Percentiles rank a stretch among this genome's conserved stretches.
Evolutionary conservation across 2,113 vertebrate species (phyloP).

Genomic region (Dendrocopos noguchii): DNA sequence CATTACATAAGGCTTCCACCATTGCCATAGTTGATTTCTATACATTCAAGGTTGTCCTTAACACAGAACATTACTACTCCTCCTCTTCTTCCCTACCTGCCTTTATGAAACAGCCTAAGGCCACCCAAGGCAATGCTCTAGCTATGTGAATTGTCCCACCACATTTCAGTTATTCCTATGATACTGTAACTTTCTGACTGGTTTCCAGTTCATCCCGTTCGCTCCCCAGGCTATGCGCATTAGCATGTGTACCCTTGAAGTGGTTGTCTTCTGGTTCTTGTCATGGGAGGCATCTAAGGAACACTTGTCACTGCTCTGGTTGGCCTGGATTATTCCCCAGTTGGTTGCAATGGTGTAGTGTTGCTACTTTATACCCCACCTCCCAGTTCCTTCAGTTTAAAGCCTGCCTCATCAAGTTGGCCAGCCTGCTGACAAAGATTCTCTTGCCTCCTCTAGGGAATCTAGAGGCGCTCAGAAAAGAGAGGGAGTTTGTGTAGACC

Average conservation of each 20-base stretch:
- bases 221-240: background rate
- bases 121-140: background rate
- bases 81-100: background rate
- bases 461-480: background rate
- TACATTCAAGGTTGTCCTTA: background rate
- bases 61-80: too few species aligned
- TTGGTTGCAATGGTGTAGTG: background rate
- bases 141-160: background rate
- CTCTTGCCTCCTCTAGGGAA: background rate
- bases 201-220: background rate
- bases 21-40: background rate
- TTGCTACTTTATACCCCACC: background rate
- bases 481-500: background rate
- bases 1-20: background rate
- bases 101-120: background rate
- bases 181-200: background rate
- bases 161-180: background rate
- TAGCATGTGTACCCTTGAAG: background rate
- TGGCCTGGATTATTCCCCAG: background rate
- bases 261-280: background rate
- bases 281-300: background rate
- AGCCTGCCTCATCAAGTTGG: background rate
- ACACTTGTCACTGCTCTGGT: background rate
- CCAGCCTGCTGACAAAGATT: background rate
- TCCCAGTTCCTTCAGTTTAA: background rate